Conservation (phyloP, 2,113 vertebrate species). For the Gasterosteus aculeatus region DNA sequence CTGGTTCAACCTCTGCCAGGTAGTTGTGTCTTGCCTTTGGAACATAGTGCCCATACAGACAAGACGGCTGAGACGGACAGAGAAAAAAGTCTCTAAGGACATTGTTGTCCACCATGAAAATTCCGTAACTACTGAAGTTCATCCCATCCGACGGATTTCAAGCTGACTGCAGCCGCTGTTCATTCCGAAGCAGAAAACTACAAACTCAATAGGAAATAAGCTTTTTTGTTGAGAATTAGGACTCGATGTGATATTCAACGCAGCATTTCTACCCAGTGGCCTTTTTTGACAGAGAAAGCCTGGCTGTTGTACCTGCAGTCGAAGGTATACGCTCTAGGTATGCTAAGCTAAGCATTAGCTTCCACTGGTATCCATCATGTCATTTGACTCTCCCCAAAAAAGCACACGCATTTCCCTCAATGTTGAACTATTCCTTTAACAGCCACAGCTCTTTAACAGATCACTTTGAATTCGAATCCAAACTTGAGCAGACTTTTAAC, state of each 20-base stretch:
- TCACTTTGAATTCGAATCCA: background rate
- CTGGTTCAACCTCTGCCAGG: conserved; percentile 1
- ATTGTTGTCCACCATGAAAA: background rate
- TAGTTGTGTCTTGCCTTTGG: conserved; percentile 10
- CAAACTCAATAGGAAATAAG: background rate
- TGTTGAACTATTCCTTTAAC: background rate
- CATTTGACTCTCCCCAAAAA: background rate
- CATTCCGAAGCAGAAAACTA: background rate
- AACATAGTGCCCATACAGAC: conserved; percentile 5
- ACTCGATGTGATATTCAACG: too few relatives aligned
- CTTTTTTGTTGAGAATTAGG: background rate
- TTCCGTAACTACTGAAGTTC: background rate
- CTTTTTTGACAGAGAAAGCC: background rate
- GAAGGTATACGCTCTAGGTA: background rate
- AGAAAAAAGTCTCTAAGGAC: background rate
- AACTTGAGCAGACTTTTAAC: background rate
- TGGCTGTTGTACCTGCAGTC: background rate
- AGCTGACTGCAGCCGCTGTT: conserved; percentile 20
- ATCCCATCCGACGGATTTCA: background rate
- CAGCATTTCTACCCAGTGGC: background rate
- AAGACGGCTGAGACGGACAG: background rate
- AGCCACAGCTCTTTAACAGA: background rate
- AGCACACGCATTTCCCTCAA: background rate
- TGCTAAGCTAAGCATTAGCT: conserved; percentile 14
- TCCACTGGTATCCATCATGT: background rate